phyloP scores from a whole-genome alignment of 2,888 invertebrate genomes.

The Chironomus tentans region DNA sequence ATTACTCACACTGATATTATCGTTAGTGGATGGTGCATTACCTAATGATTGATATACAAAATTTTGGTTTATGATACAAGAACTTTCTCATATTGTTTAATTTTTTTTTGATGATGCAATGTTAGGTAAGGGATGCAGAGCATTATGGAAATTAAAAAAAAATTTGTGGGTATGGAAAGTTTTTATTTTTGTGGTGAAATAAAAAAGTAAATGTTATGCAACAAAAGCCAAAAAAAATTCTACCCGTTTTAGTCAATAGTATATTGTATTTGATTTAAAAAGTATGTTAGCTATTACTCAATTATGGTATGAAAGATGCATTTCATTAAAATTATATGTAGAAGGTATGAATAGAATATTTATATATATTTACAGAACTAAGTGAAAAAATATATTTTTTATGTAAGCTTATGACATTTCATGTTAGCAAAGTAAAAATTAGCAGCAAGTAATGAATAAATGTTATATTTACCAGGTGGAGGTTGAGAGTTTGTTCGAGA shows the following conservation, averaged over 20 bases:
- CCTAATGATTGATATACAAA: constrained; percentile 29
- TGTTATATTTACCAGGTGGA: constrained; percentile 49
- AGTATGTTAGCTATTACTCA: not conserved
- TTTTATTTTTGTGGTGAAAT: not conserved
- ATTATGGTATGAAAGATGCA: not conserved
- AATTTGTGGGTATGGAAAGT: too few species aligned
- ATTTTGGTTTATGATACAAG: constrained; percentile 24
- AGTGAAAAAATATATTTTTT: not conserved
- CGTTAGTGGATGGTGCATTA: constrained; percentile 44
- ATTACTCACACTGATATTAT: constrained; percentile 78
- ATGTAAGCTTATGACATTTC: not conserved
- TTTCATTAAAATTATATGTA: not conserved
- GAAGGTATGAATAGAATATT: not conserved
- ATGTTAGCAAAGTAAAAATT: constrained; percentile 17
- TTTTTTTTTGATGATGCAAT: not conserved
- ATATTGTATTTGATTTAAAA: not conserved
- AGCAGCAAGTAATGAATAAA: constrained; percentile 5
- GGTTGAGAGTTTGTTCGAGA: constrained; percentile 55
- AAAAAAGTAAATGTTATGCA: not conserved
- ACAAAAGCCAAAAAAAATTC: not conserved
- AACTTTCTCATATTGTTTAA: constrained; percentile 2
- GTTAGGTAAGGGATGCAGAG: too few species aligned
- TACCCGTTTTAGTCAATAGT: not conserved
- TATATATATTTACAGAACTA: not conserved
- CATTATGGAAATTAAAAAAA: too few species aligned